A percentile compares a stretch with the other conserved stretches of the same genome.
These are phyloP conservation scores for Tiphia femorata DNA, from an alignment of 2,888 invertebrate species.

Conservation along the genomic window DNA sequence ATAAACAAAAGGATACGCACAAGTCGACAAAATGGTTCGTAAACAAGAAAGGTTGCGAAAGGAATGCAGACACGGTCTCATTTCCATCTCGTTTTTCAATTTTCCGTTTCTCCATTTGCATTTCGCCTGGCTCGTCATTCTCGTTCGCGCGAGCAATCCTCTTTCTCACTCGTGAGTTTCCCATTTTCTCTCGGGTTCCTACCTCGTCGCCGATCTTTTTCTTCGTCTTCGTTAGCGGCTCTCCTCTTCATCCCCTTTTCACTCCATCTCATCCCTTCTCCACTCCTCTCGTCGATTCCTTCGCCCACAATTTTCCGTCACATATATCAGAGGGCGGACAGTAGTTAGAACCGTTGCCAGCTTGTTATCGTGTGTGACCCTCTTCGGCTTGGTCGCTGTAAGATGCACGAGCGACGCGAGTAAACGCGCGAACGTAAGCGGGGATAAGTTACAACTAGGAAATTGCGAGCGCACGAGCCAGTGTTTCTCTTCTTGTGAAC, in stretches of 20 bases:
- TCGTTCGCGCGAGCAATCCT: too few relatives aligned
- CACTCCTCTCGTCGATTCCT: conserved; percentile 39
- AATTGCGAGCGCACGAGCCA: conserved; percentile 3
- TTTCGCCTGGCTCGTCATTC: neutral
- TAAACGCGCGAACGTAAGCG: conserved; percentile 17
- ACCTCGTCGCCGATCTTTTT: neutral
- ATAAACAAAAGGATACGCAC: too few relatives aligned
- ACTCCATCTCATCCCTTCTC: conserved; percentile 20
- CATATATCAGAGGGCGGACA: conserved; percentile 66
- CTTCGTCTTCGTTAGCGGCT: conserved; percentile 9
- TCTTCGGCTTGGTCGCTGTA: too few relatives aligned
- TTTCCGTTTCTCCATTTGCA: neutral
- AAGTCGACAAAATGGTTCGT: conserved; percentile 60
- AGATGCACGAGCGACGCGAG: too few relatives aligned
- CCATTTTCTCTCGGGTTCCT: too few relatives aligned
- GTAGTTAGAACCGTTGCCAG: conserved; percentile 68
- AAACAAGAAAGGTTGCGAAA: conserved; percentile 43
- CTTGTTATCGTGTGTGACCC: conserved; percentile 63
- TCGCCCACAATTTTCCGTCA: conserved; percentile 68
- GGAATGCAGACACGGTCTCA: neutral
- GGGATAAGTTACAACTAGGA: neutral
- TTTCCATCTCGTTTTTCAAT: neutral
- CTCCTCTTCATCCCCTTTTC: conserved; percentile 26
- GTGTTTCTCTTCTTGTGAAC: too few relatives aligned
- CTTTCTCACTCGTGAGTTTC: too few relatives aligned